Base-by-base conservation (phyloP, 64 coral and sea anemone species). In the Pocillopora damicornis region DNA sequence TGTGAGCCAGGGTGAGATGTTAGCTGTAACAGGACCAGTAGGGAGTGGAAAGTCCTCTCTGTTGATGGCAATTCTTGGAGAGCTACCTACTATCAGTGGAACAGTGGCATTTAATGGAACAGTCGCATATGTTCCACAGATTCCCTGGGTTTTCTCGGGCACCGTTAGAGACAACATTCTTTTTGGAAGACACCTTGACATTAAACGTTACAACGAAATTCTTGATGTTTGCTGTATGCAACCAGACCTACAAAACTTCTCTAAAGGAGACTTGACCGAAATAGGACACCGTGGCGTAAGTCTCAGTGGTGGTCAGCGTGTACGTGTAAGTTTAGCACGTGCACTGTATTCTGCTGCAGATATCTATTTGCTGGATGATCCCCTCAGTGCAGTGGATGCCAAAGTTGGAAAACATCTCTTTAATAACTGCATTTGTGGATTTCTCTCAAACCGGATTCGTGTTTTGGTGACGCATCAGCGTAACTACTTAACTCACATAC, bases 141-240 rank as follows among this genome's bases (percentile, higher is more conserved):
- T 75, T 4, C 91, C 95, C 15, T 98, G 95, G 95, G 67, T 93
- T 13, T 93, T 93, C 63, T 87, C 95, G 22, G 95, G 95, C 5
- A 91, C 95, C 10, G 82, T 98, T 60, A 88, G 95, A 35, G 94
- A 96, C 11, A 96, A 96, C 45, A 90, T 96, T 30, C 20, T 96
- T 1, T 96, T 96, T 87, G 95, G 95, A 13, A 67, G 75, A 78
- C 9, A 73, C 9, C 93, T 82, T 45, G 13, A 98, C 56, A 35
- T 87, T 5, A 59, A 18, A 56, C 79, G 13, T 35, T 98, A 88
- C 37, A 62, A 75, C 60, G 58, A 71, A 5, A 58, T 87, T 5
- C 35, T 96, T 37, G 60, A 82, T 4, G 69, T 78, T 2, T 92
- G 87, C 88, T 57, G 87, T 34, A 63, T 96, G 22, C 51, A 58